A percentile compares a stretch with the other conserved stretches of the same genome.
phyloP scores from a whole-genome alignment of 2,888 invertebrate species.

The Ceramica pisi region DNA sequence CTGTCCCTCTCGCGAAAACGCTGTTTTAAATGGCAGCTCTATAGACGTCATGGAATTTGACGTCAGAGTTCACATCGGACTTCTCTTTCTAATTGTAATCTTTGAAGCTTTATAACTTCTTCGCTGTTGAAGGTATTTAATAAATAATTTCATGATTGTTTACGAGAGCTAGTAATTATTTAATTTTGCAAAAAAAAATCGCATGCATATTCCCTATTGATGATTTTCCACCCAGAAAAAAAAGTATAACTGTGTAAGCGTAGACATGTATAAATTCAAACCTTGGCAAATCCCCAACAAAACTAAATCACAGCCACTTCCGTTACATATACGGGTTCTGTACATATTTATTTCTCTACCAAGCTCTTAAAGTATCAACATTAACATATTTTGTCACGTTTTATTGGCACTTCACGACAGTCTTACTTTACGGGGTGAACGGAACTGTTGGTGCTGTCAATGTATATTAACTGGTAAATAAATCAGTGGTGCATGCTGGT shows the following conservation, averaged over 20 bases:
- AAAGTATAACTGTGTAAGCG: not conserved
- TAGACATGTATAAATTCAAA: slow-evolving; percentile 2
- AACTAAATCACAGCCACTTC: slow-evolving; percentile 45
- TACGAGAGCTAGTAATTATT: too few species aligned
- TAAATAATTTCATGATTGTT: too few species aligned
- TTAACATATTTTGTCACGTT: slow-evolving; percentile 58
- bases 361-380: slow-evolving; percentile 35
- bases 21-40: too few species aligned
- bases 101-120: too few species aligned
- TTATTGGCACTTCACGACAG: slow-evolving; percentile 35
- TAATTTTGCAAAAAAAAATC: too few species aligned
- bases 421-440: slow-evolving; percentile 44
- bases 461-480: slow-evolving; percentile 17
- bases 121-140: too few species aligned
- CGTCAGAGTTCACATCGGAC: too few species aligned
- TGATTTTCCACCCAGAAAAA: too few species aligned
- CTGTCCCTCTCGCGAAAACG: too few species aligned
- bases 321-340: slow-evolving; percentile 48
- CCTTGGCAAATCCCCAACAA: slow-evolving; percentile 6
- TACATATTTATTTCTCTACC: slow-evolving; percentile 39
- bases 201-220: too few species aligned
- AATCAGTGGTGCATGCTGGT: slow-evolving; percentile 15
- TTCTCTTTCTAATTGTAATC: too few species aligned
- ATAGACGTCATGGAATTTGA: too few species aligned
- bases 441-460: slow-evolving; percentile 31